phyloP scores from a whole-genome alignment of 37 sponge, comb jelly and placozoan species.

The Petrosia ficiformis region DNA sequence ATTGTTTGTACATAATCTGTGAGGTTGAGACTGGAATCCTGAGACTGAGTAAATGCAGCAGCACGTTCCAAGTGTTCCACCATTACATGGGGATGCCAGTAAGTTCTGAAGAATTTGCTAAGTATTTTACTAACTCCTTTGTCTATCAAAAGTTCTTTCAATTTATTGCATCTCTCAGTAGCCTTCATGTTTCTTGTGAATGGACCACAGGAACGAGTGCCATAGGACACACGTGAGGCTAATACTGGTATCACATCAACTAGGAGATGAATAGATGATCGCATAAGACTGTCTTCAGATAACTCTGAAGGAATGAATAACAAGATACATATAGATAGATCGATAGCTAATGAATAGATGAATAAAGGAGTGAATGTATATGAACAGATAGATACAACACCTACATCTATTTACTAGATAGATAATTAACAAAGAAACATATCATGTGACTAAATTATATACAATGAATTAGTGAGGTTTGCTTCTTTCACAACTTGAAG shows the following conservation, averaged over 20 bases:
- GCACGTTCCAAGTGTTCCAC: conserved; percentile 64
- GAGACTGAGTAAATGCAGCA: conserved; percentile 46
- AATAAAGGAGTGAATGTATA: too few species aligned
- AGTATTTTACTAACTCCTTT: conserved; percentile 58
- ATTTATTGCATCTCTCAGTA: conserved; percentile 21
- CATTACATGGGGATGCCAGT: conserved; percentile 74
- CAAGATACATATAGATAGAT: too few species aligned
- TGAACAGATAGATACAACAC: too few species aligned
- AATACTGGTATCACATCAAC: conserved; percentile 40
- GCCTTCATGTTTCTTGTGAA: conserved; percentile 48
- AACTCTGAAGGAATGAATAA: background rate
- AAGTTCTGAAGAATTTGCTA: conserved; percentile 55
- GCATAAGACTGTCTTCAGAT: background rate
- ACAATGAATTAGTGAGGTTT: too few species aligned
- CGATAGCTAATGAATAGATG: too few species aligned
- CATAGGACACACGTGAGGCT: conserved; percentile 37
- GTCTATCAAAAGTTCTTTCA: conserved; percentile 37
- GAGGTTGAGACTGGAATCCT: conserved; percentile 71
- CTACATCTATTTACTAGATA: too few species aligned
- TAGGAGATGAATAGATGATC: conserved; percentile 8
- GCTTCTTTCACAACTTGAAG: too few species aligned
- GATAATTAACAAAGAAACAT: too few species aligned
- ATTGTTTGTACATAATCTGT: conserved; percentile 63
- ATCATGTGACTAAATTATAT: too few species aligned
- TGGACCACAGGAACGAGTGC: conserved; percentile 8